Percentiles rank a stretch among this genome's conserved stretches.
These are phyloP conservation scores for Phoebastria nigripes DNA, from an alignment of 2,797 vertebrate genomes.

Conservation along the genomic window DNA sequence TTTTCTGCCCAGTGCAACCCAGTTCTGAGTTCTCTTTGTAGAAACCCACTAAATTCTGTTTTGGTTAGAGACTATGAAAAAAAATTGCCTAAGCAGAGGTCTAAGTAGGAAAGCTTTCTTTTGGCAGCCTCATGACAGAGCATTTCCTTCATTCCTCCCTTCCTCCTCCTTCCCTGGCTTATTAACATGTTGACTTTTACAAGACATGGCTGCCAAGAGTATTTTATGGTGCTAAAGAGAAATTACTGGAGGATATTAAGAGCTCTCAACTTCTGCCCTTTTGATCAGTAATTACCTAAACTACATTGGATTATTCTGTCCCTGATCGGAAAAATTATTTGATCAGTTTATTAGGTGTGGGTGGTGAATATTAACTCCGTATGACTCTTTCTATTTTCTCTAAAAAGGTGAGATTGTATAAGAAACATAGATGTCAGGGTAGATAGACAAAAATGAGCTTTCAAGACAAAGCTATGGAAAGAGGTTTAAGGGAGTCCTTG, in stretches of 20 bases:
- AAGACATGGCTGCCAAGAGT: background rate
- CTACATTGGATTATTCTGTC: background rate
- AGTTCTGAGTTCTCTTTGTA: background rate
- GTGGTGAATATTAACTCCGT: background rate
- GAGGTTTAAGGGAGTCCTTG: background rate
- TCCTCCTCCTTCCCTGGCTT: background rate
- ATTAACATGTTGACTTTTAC: background rate
- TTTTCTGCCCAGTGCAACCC: background rate
- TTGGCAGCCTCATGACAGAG: background rate
- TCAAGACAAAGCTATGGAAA: background rate
- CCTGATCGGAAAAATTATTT: background rate
- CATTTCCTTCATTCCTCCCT: background rate
- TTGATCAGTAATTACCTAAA: background rate
- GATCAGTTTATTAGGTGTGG: background rate
- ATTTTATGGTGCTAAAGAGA: background rate
- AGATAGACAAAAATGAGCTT: background rate
- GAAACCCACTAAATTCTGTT: background rate
- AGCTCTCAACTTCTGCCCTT: background rate
- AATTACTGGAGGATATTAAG: background rate
- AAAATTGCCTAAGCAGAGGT: background rate
- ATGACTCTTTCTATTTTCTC: background rate
- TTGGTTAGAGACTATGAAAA: background rate
- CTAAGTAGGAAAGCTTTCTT: background rate
- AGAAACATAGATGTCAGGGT: background rate
- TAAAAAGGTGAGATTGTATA: background rate